These are phyloP conservation scores for Spisula subtruncata DNA, from an alignment of 2,888 invertebrate species.

Conservation along the genomic window DNA sequence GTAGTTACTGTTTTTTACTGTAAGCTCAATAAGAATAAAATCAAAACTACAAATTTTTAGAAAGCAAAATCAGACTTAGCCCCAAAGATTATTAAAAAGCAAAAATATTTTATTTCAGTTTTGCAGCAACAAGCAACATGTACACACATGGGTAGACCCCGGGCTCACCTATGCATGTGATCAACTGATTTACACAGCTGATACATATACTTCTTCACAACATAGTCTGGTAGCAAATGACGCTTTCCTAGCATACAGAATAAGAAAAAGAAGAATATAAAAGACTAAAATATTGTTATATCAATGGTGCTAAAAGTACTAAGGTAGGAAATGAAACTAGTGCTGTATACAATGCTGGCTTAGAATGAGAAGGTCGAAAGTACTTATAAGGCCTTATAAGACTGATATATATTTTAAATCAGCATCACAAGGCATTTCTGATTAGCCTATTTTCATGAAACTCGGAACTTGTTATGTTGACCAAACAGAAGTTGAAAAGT, in stretches of 20 bases:
- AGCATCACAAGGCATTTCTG: too few species aligned
- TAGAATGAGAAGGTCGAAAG: too few species aligned
- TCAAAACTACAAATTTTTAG: background rate
- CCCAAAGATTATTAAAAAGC: conserved; percentile 1
- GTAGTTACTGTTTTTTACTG: too few species aligned
- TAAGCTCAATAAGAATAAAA: background rate
- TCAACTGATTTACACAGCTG: conserved; percentile 90
- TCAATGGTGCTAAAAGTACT: background rate
- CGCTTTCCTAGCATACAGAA: conserved; percentile 79
- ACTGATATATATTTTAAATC: too few species aligned
- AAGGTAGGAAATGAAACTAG: background rate
- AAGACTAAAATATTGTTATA: background rate
- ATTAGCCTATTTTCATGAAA: too few species aligned
- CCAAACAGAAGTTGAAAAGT: too few species aligned
- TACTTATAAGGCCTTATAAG: too few species aligned
- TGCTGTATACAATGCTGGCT: background rate
- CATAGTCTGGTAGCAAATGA: conserved; percentile 89
- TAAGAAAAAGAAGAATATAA: background rate
- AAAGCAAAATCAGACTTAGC: background rate
- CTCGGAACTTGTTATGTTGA: too few species aligned
- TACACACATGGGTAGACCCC: background rate
- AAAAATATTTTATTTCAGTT: background rate
- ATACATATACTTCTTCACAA: conserved; percentile 90
- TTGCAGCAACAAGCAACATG: conserved; percentile 33
- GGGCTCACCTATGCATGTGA: conserved; percentile 91